Conservation (phyloP, 2,888 invertebrate genomes). For the Diarsia rubi region DNA sequence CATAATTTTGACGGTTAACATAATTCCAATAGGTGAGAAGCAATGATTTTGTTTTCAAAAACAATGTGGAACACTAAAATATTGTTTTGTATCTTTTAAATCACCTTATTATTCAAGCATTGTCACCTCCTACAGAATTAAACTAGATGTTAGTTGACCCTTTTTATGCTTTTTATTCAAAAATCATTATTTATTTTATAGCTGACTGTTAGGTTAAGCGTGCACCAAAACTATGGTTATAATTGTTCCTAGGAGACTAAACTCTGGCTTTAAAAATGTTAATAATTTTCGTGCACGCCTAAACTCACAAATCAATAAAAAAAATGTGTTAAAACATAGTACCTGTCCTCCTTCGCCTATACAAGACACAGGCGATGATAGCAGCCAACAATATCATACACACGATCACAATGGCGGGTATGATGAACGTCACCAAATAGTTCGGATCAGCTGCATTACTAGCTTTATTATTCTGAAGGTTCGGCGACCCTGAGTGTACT, state of each 20-base stretch:
- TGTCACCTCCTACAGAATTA: conserved; percentile 78
- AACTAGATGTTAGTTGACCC: conserved; percentile 68
- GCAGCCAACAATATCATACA: conserved; percentile 97
- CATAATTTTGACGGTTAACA: conserved; percentile 35
- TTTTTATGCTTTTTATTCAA: conserved; percentile 11
- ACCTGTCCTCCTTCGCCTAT: conserved; percentile 95
- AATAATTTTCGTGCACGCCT: neutral
- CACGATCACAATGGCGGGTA: conserved; percentile 97
- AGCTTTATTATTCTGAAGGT: conserved; percentile 78
- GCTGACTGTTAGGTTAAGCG: conserved; percentile 7
- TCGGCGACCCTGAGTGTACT: conserved; percentile 73
- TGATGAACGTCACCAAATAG: conserved; percentile 95
- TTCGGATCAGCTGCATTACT: conserved; percentile 75
- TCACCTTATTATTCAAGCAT: conserved; percentile 77
- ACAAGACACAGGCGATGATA: conserved; percentile 96
- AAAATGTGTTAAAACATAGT: conserved; percentile 7
- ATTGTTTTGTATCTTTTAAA: conserved; percentile 54
- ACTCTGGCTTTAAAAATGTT: neutral
- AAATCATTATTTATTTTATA: conserved; percentile 8
- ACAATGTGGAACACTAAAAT: conserved; percentile 61
- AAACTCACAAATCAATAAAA: neutral
- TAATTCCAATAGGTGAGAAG: conserved; percentile 62
- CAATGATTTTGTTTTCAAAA: conserved; percentile 44
- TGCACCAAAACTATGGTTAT: neutral
- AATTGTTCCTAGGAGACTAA: neutral